These are phyloP conservation scores for Lypha dubia DNA, from an alignment of 2,888 invertebrate species.

Conservation along the genomic window DNA sequence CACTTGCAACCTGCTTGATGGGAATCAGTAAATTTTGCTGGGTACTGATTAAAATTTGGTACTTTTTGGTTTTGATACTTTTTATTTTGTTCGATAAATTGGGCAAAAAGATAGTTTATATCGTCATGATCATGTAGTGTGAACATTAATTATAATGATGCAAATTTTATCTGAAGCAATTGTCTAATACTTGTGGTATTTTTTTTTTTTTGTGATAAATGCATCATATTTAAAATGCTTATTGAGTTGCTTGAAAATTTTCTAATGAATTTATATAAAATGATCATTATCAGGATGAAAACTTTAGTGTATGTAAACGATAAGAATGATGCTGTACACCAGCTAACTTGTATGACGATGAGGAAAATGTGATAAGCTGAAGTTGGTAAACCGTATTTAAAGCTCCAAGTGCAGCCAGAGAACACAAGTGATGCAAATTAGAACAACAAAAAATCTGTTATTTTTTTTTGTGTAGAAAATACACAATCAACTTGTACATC, in stretches of 20 bases:
- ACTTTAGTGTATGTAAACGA: not conserved
- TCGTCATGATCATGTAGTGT: no score
- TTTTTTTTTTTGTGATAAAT: no score
- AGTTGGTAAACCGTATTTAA: constrained; percentile 38
- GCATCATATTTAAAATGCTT: no score
- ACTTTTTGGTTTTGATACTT: no score
- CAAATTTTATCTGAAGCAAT: no score
- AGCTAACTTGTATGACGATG: constrained; percentile 34
- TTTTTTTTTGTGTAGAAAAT: constrained; percentile 17
- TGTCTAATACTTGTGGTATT: no score
- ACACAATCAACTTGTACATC: constrained; percentile 55
- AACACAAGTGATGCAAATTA: not conserved
- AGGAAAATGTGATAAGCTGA: constrained; percentile 51
- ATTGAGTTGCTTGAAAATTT: not conserved
- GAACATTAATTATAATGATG: not conserved
- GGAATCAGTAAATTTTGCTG: no score
- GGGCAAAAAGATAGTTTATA: no score
- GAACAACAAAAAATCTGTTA: constrained; percentile 12
- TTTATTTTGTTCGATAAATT: no score
- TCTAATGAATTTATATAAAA: constrained; percentile 36
- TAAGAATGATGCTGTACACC: constrained; percentile 13
- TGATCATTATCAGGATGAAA: constrained; percentile 37
- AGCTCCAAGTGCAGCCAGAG: constrained; percentile 1
- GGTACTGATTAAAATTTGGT: no score
- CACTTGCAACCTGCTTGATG: no score